These are phyloP conservation scores for Dicranocentrus wangi DNA, from an alignment of 2,888 invertebrate genomes.

Conservation along the genomic window DNA sequence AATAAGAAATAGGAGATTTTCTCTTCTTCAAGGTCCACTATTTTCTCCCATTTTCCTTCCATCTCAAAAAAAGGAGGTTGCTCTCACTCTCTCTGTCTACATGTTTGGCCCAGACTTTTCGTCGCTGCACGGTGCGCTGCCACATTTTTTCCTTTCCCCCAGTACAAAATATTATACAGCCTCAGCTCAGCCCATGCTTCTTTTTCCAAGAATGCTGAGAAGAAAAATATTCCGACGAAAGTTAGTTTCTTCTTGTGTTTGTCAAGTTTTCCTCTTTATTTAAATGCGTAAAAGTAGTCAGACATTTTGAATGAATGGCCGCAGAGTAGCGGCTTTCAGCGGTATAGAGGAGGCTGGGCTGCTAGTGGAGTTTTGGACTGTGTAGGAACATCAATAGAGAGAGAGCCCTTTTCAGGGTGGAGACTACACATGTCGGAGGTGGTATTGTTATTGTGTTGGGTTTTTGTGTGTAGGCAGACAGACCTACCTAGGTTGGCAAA, in stretches of 20 bases:
- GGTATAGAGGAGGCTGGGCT: not conserved
- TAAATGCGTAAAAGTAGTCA: constrained; percentile 18
- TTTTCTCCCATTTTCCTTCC: not conserved
- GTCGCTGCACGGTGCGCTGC: not conserved
- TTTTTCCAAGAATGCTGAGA: too few relatives aligned
- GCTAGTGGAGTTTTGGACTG: too few relatives aligned
- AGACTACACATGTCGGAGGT: too few relatives aligned
- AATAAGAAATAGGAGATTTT: not conserved
- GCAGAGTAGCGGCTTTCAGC: constrained; percentile 2
- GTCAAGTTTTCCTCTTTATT: constrained; percentile 17
- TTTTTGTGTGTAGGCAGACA: too few relatives aligned
- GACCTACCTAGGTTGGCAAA: too few relatives aligned
- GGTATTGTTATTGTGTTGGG: too few relatives aligned
- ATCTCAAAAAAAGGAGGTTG: not conserved
- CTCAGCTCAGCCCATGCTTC: too few relatives aligned
- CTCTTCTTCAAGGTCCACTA: constrained; percentile 1
- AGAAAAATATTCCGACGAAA: too few relatives aligned
- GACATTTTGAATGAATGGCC: constrained; percentile 17
- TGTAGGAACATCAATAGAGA: too few relatives aligned
- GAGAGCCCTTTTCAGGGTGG: not conserved
- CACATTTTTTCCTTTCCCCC: not conserved
- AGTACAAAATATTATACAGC: too few relatives aligned
- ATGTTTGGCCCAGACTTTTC: not conserved
- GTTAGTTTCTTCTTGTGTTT: not conserved
- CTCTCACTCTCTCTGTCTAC: not conserved